Evolutionary conservation across 2,797 vertebrate genomes (phyloP), one percentile per base, ranked within the genome.

Genomic region (Bovichtus diacanthus): DNA sequence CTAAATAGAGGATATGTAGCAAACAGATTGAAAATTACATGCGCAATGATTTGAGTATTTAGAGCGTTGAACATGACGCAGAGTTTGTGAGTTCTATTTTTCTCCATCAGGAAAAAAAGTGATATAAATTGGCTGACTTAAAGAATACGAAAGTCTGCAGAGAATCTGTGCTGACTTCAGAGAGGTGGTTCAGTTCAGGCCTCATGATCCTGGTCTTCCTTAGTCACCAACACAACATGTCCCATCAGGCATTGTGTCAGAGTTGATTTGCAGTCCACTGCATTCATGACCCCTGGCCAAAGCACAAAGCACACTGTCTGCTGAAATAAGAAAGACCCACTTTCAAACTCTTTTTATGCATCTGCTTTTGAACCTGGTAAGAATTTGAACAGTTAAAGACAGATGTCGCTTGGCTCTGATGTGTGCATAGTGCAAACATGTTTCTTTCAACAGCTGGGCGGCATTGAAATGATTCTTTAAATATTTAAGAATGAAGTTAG

Each of bases 231-330:
- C 79, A 76, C 79, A 76, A 49, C 46, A 62, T 71, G 63, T 79
- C 70, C 78, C 84, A 88, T 88, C 80, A 85, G 78, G 74, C 70
- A 51, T 59, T 61, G 59, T 79, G 84, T 88, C 87, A 80, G 38
- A 76, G 51, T 72, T 76, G 44, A 79, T 88, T 83, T 89, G 67
- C 55, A 72, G 68, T 47, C 65, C 58, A 38, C 56, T 60, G 80
- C 74, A 21, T 70, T 46, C 72, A 50, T 73, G 60, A 74, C 67
- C 63, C 25, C 50, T 60, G 72, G 61, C 44, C 72, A 77, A 74
- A 84, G 73, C 74, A 79, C 77, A 66, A 72, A 76, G 75, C 43
- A 54, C 2, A 50, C 6, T 50, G 21, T 39, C 0, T 0, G 65
- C 58, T 55, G 31, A 65, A 49, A 29, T 34, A n/a, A 25, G 16